Base-by-base conservation (phyloP, 1,140 invertebrate species). In the Brachionus calyciflorus region DNA sequence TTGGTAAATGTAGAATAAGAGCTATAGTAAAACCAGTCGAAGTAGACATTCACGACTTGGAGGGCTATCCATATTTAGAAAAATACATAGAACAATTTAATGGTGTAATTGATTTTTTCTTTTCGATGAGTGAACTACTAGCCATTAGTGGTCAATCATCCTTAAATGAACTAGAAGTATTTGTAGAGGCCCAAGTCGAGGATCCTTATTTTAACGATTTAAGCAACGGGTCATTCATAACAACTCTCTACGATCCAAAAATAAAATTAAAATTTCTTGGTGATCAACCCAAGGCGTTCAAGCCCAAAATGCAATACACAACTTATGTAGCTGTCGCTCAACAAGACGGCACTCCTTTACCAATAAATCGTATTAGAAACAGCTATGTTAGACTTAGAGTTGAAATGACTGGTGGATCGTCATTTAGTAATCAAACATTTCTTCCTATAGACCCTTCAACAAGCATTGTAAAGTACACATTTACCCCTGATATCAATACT, bases 241-340 rank as follows among this genome's bases (percentile, higher is more conserved):
- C 93, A 0, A 86, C 92, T 70, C 90, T 97, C 30, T 95, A 90
- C 81, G 93, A 93, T 82, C 93, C 92, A 0, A 91, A 90, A 3
- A 86, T 95, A 9, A 88, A 89, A 75, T 86, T 96, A 0, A 86
- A 89, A 44, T 94, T 96, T 83, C 86, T 97, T 0, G 94, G 94
- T 0, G 92, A 91, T 26, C 89, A 89, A 0, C 91, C 94, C 3
- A 92, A 96, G 84, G 90, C 96, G 10, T 96, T 97, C 84, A 96
- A 96, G 83, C 93, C 94, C 0, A 87, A 90, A 1, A 94, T 96
- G 91, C 91, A 92, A 0, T 90, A 93, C 80, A 89, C 89, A 77
- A 85, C 87, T 78, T 91, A 91, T 83, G 90, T 92, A 83, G 89
- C 90, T 88, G 79, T 81, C 9, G 33, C 77, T 77, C 69, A 51